Percentiles rank a stretch among this genome's conserved stretches.
phyloP scores from a whole-genome alignment of 37 sponge, comb jelly and placozoan genomes.

The Tethya wilhelma region DNA sequence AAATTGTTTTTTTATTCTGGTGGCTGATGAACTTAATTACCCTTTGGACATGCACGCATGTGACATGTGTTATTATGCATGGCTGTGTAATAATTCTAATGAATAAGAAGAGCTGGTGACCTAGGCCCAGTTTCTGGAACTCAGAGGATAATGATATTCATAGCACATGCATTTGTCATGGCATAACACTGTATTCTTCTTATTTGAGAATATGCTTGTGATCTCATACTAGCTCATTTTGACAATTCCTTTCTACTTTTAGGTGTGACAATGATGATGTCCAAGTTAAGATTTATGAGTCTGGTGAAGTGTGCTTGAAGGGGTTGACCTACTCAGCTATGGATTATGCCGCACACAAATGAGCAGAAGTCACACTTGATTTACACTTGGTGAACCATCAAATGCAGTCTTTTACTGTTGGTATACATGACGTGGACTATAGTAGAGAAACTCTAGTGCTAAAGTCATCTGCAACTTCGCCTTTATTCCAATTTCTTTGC shows the following conservation, averaged over 20 bases:
- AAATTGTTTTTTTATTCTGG: too few relatives aligned
- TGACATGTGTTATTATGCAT: too few relatives aligned
- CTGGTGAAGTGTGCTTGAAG: neutral
- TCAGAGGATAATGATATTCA: too few relatives aligned
- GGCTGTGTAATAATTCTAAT: too few relatives aligned
- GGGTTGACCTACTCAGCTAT: neutral
- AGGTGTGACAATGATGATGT: neutral
- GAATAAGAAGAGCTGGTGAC: too few relatives aligned
- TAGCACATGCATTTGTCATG: too few relatives aligned
- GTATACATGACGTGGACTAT: neutral
- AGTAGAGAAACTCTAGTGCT: neutral
- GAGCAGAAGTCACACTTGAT: neutral
- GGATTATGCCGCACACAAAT: slow-evolving; percentile 14
- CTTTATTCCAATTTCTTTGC: neutral
- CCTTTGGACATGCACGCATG: too few relatives aligned
- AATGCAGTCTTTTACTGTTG: neutral
- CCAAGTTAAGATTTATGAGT: neutral
- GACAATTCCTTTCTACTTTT: neutral
- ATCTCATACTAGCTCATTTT: neutral
- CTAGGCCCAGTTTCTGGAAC: too few relatives aligned
- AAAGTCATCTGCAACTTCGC: neutral
- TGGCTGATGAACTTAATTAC: too few relatives aligned
- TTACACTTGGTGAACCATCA: neutral
- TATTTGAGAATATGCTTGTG: neutral
- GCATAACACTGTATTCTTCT: too few relatives aligned